Conservation (phyloP, 2,888 invertebrate genomes). For the Himalopsyche anomala region DNA sequence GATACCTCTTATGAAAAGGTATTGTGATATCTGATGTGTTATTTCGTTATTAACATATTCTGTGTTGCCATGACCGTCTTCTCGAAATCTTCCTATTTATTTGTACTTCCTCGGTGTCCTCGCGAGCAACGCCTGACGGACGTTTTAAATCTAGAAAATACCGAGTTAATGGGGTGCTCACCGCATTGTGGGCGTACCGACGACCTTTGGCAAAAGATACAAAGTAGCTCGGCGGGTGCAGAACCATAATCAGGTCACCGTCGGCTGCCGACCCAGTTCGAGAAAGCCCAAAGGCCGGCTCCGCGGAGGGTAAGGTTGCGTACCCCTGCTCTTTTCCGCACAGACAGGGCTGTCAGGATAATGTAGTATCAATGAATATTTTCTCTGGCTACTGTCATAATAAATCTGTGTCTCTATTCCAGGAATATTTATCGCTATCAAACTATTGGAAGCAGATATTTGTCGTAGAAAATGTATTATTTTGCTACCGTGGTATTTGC, state of each 20-base stretch:
- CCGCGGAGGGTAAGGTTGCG: conserved; percentile 27
- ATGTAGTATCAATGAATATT: no score
- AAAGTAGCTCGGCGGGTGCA: background rate
- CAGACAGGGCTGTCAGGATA: background rate
- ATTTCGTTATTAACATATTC: no score
- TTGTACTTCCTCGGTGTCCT: background rate
- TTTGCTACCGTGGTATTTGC: no score
- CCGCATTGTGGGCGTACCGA: background rate
- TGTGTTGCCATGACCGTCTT: no score
- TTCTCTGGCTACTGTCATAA: no score
- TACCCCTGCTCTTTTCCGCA: background rate
- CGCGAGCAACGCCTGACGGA: background rate
- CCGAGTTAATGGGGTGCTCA: background rate
- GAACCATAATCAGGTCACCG: conserved; percentile 23
- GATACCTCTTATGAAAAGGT: no score
- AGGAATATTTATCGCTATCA: no score
- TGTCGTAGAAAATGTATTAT: no score
- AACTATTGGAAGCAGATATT: no score
- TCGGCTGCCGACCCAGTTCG: conserved; percentile 31
- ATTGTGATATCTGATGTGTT: no score
- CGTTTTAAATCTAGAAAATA: background rate
- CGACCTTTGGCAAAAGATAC: conserved; percentile 25
- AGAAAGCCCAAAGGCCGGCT: background rate
- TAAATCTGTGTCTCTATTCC: no score
- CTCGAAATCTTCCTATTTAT: no score